Conservation (phyloP, 1,140 invertebrate genomes). For the Macrotrachela quadricornifera region DNA sequence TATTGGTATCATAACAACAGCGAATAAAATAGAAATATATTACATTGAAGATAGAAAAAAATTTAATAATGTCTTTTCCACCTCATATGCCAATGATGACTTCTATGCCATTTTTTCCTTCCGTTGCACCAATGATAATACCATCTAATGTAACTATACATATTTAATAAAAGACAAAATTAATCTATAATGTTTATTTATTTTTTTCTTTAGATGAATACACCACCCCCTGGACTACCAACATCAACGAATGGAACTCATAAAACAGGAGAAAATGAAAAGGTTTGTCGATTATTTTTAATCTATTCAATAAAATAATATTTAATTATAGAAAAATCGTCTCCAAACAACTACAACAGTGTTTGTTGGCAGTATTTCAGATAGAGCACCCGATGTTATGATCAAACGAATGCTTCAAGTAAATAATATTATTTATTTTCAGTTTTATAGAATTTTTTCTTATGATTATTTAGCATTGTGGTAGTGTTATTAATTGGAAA, state of each 20-base stretch:
- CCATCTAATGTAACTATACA: not conserved
- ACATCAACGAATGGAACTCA: not conserved
- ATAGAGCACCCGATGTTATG: constrained; percentile 77
- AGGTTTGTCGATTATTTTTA: not conserved
- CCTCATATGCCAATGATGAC: constrained; percentile 3
- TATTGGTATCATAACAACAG: no score
- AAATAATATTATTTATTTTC: no score
- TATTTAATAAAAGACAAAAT: no score
- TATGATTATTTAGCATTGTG: constrained; percentile 43
- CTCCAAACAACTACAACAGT: constrained; percentile 49
- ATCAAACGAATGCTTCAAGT: constrained; percentile 62
- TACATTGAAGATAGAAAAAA: no score
- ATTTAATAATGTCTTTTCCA: not conserved
- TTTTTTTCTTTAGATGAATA: not conserved
- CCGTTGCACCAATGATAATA: not conserved
- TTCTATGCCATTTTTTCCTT: not conserved
- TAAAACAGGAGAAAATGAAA: not conserved
- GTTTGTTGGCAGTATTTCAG: constrained; percentile 93
- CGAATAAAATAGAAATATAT: no score
- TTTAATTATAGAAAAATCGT: not conserved
- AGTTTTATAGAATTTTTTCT: no score
- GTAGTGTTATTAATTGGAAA: constrained; percentile 84
- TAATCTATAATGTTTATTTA: no score
- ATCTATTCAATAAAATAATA: not conserved
- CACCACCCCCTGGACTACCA: constrained; percentile 4